Base-by-base conservation (phyloP, 2,797 vertebrate genomes). In the Phaenicophaeus curvirostris region DNA sequence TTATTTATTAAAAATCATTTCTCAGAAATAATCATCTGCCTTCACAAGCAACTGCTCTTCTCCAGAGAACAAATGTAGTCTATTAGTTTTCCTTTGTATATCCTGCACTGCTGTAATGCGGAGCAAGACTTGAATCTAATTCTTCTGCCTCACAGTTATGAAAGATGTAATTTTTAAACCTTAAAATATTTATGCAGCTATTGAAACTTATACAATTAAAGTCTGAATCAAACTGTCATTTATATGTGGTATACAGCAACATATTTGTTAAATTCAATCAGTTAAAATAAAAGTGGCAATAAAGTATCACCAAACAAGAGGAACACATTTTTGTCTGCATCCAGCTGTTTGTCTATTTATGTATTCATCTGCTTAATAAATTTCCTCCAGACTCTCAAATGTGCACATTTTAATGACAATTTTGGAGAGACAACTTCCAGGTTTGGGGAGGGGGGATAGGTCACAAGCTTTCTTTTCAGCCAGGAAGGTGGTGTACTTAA, bases 101-200 rank as follows among this genome's bases (percentile, higher is more conserved):
- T 31, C 57, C 85, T 81, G 44, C 57, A 62, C 67, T 80, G 77
- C 66, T 90, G 90, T 65, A 80, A 92, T 54, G 72, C 41, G 67
- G 66, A 88, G 79, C 78, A 90, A 87, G 35, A 61, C 58, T 78
- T 75, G 87, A 93, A 95, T 92, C 74, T 87, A 94, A 94, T 94
- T 84, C 90, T 94, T 79, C 59, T 85, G 92, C 66, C 69, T 71
- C n/a, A 15, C 18, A 23, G 85, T 87, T 93, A 78, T 94, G 90
- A 94, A 95, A 96, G 90, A 95, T 66, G 78, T 53, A 74, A 94
- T 83, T 85, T 94, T 91, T 91, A 80, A 93, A 78, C 57, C 82
- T 67, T 94, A 94, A 96, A 96, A 96, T 93, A 95, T 95, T 95
- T 88, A 94, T 86, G 74, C 55, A 58, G 67, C 75, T 65, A 78